These are phyloP conservation scores for Hypselothyrea guttata DNA, from an alignment of 2,888 invertebrate species.

Conservation along the genomic window DNA sequence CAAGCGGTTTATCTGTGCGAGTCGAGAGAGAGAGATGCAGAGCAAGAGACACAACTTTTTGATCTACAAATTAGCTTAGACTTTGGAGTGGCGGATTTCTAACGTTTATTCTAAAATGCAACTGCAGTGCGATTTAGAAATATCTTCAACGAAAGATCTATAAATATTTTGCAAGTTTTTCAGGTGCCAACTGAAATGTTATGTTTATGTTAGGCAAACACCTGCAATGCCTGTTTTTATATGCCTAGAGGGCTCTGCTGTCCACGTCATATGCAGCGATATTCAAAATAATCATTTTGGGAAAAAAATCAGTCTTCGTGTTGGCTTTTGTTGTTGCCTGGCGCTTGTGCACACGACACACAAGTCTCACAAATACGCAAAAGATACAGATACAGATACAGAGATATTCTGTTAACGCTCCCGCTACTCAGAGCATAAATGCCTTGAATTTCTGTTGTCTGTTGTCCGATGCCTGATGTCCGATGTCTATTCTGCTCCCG, in stretches of 20 bases:
- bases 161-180: slow-evolving; percentile 49
- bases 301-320: slow-evolving; percentile 35
- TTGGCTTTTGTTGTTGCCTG: slow-evolving; percentile 35
- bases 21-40: slow-evolving; percentile 7
- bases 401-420: too few relatives aligned
- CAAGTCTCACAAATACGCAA: slow-evolving; percentile 48
- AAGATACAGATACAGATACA: slow-evolving; percentile 6
- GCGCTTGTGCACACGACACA: slow-evolving; percentile 80
- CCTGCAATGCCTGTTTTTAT: slow-evolving; percentile 43
- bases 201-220: slow-evolving; percentile 42
- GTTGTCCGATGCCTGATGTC: too few relatives aligned
- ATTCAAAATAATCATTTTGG: slow-evolving; percentile 39
- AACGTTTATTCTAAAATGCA: too few relatives aligned
- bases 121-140: too few relatives aligned
- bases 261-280: slow-evolving; percentile 39
- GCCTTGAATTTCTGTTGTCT: slow-evolving; percentile 26
- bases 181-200: slow-evolving; percentile 2
- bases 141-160: slow-evolving; percentile 33
- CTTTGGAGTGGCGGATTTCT: too few relatives aligned
- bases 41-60: slow-evolving; percentile 14
- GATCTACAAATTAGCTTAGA: slow-evolving; percentile 39
- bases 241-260: slow-evolving; percentile 4
- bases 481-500: slow-evolving; percentile 26
- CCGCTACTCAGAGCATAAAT: slow-evolving; percentile 44
- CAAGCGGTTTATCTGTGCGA: too few relatives aligned